These are phyloP conservation scores for Catharus ustulatus DNA, from an alignment of 2,797 vertebrate genomes.

Conservation along the genomic window DNA sequence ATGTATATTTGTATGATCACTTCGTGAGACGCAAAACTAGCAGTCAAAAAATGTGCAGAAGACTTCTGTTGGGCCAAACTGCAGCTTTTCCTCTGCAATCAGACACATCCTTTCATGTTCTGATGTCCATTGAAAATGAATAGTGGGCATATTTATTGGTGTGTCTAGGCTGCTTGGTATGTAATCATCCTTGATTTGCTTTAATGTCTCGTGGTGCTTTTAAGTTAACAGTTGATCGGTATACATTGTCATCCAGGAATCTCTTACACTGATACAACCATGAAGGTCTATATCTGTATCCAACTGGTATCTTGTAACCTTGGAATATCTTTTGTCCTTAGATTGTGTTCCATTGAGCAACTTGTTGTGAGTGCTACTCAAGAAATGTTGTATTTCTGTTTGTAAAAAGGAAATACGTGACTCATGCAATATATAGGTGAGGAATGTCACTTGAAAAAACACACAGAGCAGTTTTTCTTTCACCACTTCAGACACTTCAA, in stretches of 20 bases:
- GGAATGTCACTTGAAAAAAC: not conserved
- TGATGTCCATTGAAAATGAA: not conserved
- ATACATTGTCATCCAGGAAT: not conserved
- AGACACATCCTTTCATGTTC: not conserved
- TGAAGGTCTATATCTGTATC: not conserved
- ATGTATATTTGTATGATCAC: not conserved
- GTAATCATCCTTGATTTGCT: not conserved
- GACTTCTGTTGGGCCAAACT: not conserved
- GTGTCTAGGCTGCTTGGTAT: not conserved
- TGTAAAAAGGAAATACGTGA: not conserved
- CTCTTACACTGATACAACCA: not conserved
- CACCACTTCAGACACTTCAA: not conserved
- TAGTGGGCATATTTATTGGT: not conserved
- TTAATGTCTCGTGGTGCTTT: not conserved
- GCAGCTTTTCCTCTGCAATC: not conserved
- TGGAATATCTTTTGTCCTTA: not conserved
- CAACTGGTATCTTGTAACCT: not conserved
- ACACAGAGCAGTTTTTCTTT: not conserved
- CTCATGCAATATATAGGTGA: not conserved
- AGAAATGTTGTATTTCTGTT: not conserved
- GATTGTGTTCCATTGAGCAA: not conserved
- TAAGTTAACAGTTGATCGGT: not conserved
- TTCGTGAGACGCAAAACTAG: not conserved
- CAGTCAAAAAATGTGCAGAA: not conserved
- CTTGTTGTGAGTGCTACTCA: not conserved